Conservation (phyloP, 2,797 vertebrate genomes). For the Betta splendens region DNA sequence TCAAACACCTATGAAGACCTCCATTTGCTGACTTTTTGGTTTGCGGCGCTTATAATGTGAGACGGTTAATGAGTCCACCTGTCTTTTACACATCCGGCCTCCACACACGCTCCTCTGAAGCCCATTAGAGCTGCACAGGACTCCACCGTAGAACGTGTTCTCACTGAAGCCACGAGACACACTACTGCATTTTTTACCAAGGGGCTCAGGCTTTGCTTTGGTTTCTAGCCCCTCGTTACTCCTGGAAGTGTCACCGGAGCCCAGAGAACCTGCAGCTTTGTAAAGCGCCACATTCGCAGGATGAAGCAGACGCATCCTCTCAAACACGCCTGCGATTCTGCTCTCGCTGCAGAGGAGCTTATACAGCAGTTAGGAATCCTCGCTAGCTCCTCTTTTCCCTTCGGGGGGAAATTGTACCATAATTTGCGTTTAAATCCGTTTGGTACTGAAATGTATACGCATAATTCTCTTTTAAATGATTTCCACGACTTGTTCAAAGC, state of each 20-base stretch:
- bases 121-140: slow-evolving; percentile 3
- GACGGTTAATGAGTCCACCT: not conserved
- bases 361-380: no score
- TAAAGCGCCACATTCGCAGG: slow-evolving; percentile 2
- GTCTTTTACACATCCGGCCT: not conserved
- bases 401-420: not conserved
- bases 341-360: not conserved
- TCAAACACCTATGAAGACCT: no score
- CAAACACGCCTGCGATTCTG: not conserved
- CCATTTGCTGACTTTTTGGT: no score
- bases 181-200: not conserved
- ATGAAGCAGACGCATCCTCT: slow-evolving; percentile 2
- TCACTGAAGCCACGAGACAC: not conserved
- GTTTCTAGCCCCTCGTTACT: not conserved
- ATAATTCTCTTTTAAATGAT: not conserved
- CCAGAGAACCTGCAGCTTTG: slow-evolving; percentile 2
- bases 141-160: slow-evolving; percentile 4
- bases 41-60: no score
- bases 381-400: not conserved
- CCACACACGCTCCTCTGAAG: not conserved
- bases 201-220: not conserved
- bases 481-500: not conserved
- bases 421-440: not conserved
- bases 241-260: not conserved
- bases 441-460: not conserved